A percentile compares a stretch with the other conserved stretches of the same genome.
These are phyloP conservation scores for Cryptocephalus moraei DNA, from an alignment of 2,888 invertebrate genomes.

Conservation along the genomic window DNA sequence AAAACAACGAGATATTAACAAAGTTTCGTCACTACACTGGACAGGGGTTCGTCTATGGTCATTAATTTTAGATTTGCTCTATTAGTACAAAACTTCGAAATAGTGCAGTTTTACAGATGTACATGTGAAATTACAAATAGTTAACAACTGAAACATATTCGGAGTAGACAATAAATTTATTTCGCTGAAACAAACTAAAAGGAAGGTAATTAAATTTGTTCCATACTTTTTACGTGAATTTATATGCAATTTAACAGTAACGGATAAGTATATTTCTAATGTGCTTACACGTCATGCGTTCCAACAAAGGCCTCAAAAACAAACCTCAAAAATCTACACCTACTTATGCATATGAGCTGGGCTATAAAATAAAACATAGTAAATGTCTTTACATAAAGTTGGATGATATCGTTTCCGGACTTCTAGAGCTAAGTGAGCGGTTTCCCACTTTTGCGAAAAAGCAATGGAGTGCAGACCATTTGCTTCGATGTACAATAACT, in stretches of 20 bases:
- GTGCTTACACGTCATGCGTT: background rate
- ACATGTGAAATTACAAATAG: too few species aligned
- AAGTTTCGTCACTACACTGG: slow-evolving; percentile 20
- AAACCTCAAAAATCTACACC: background rate
- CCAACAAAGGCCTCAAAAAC: slow-evolving; percentile 1
- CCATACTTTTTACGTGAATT: too few species aligned
- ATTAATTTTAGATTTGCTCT: background rate
- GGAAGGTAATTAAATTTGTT: too few species aligned
- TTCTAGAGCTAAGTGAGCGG: slow-evolving; percentile 26
- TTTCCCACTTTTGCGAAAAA: slow-evolving; percentile 28
- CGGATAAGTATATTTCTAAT: background rate
- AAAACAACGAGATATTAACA: slow-evolving; percentile 28
- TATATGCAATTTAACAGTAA: too few species aligned
- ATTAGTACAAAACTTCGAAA: too few species aligned
- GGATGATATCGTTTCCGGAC: slow-evolving; percentile 28
- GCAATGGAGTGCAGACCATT: slow-evolving; percentile 38
- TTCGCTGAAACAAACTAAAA: too few species aligned
- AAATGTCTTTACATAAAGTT: slow-evolving; percentile 38
- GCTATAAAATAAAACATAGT: slow-evolving; percentile 33
- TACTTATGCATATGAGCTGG: slow-evolving; percentile 21
- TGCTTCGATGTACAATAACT: slow-evolving; percentile 29
- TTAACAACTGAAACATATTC: too few species aligned
- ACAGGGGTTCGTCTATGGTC: background rate
- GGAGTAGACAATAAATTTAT: too few species aligned
- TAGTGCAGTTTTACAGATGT: too few species aligned